Evolutionary conservation across 2,797 vertebrate species (phyloP), one percentile per base, ranked within the genome.

Genomic region (Malurus leucopterus): DNA sequence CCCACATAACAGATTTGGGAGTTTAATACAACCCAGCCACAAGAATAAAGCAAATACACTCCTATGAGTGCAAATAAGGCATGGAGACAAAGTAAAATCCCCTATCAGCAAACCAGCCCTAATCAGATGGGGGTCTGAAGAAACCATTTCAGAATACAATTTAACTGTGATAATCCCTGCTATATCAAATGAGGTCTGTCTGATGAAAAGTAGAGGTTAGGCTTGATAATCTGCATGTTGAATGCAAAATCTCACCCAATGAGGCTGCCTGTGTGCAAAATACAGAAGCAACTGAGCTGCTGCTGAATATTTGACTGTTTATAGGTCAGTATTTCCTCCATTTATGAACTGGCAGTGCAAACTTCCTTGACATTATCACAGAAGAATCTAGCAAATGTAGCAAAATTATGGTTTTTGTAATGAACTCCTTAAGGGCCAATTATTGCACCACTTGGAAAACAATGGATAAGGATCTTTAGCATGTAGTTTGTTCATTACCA

Each of bases 181-280:
- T 55, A 57, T 41, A 78, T 23, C 89, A 93, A 93, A 93, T 72
- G 63, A 90, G 40, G 79, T 57, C 78, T 73, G 46, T 51, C 75
- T 91, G 72, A 84, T 79, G 49, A 84, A 61, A 74, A 89, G 46
- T 87, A 16, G 64, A 92, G 20, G 32, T 91, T 69, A 84, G 89
- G 44, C 29, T 72, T 57, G 30, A 86, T 92, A 89, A 95, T 93
- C 92, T 89, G 61, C 53, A 71, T 32, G n/a, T 38, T 80, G 90
- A 71, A 91, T 86, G 94, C 62, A 71, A 88, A 67, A 89, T 90
- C 76, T 93, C 84, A 89, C 34, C 75, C 73, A 91, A 94, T 30
- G 72, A 92, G 63, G 34, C 55, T 81, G 32, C 24, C 51, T 85
- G 79, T 40, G 63, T 85, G 59, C 47, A 77, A 44, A 74, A 89